Evolutionary conservation across 1,140 invertebrate species (phyloP), one percentile per base, ranked within the genome.

Genomic region (Cyrtorhinus lividipennis): DNA sequence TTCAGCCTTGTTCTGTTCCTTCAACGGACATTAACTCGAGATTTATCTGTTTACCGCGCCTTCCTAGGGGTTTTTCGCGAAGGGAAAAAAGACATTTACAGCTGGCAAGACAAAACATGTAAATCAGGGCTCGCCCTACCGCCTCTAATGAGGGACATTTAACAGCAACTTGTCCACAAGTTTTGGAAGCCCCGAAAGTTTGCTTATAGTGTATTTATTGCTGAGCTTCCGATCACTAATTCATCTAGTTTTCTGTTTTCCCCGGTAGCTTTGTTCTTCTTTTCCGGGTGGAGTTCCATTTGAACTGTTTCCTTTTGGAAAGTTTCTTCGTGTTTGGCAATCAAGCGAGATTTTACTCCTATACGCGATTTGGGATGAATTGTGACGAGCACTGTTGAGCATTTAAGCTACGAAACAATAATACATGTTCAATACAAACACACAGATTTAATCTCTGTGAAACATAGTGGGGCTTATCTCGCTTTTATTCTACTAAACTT

Each of bases 31-130:
- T 56, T 56, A 56, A 56, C 48, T 18, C 8, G 48, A 56, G 48
- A 56, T 56, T 56, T 56, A 56, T 56, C 5, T 56, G 48, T 56
- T 56, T 56, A 56, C 48, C 48, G 48, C 48, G 15, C 48, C 22
- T 23, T 15, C n/a, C n/a, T n/a, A n/a, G n/a, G n/a, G n/a, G n/a
- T n/a, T n/a, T n/a, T n/a, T n/a, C 30, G 15, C 30, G 30, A 38
- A 38, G 30, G 15, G 30, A n/a, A 56, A 18, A 56, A 18, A 18
- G 48, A 23, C 48, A 23, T 23, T 56, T 56, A 56, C 48, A 56
- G 48, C 48, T 56, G 48, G 48, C 48, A 56, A 56, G 8, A 23
- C 48, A 56, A 56, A 56, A 56, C 48, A 56, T 56, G 48, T 56
- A 56, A 56, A 56, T 56, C 48, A 56, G 48, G 15, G 30, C 5